Evolutionary conservation across 2,797 vertebrate genomes (phyloP), one percentile per base, ranked within the genome.

Genomic region (Bufotes viridis): DNA sequence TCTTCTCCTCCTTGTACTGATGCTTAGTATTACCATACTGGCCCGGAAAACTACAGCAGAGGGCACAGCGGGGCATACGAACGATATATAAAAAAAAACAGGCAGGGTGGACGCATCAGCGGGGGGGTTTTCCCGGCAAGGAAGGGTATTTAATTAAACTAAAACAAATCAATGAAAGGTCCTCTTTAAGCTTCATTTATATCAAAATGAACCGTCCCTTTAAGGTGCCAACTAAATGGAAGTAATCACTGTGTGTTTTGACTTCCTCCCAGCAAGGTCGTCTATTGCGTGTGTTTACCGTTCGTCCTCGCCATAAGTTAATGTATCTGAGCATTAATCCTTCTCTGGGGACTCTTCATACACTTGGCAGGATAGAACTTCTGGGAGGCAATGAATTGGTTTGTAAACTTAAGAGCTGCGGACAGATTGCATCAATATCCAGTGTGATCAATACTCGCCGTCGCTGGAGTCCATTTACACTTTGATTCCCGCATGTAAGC

Each of bases 271-370:
- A 8, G 18, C 20, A 61, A 7, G 6, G 5, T 2, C 61, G 11
- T 65, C 26, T 1, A 6, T 0, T 34, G 6, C 69, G 0, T 29
- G 7, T 14, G n/a, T 65, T 65, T 24, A 24, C 63, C 63, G n/a
- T 1, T 65, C 15, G 15, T 70, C 13, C 69, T 29, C 67, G 67
- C 69, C 69, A 18, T 70, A 29, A 42, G 79, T 81, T 61, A 82
- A 82, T 82, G 65, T 60, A 67, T 69, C 34, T 34, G 79, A 81
- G 61, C 61, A 14, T 53, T 82, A 10, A 67, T 82, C 61, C 80
- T 86, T 24, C 87, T 88, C 87, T n/a, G 69, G 87, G 87, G 87
- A 88, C 65, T 34, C 82, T 81, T 85, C 67, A 85, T 85, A 18
- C 65, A 81, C 82, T 85, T 88, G 81, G 63, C 76, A 18, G 70